Percentiles rank a stretch among this genome's conserved stretches.
Evolutionary conservation across 2,888 invertebrate species (phyloP).

Genomic region (Trypoxylon attenuatum): DNA sequence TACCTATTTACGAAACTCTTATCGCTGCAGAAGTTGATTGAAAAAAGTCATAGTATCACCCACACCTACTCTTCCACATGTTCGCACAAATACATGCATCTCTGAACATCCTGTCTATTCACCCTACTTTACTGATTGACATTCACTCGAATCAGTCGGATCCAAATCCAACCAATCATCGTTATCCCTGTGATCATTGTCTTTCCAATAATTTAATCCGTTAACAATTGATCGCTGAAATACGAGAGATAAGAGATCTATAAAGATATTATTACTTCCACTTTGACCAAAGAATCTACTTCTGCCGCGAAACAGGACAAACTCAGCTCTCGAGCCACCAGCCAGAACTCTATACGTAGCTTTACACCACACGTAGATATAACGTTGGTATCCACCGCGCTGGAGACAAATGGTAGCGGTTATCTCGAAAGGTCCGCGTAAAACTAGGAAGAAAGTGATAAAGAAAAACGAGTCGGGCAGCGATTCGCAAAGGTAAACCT

Average conservation of each 20-base stretch:
- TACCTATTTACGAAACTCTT: conserved; percentile 27
- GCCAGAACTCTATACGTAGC: conserved; percentile 42
- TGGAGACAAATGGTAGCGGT: conserved; percentile 62
- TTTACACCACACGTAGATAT: too few relatives aligned
- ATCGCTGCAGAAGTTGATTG: conserved; percentile 31
- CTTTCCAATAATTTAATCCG: too few relatives aligned
- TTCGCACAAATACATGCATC: neutral
- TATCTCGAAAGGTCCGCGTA: conserved; percentile 45
- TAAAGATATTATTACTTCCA: too few relatives aligned
- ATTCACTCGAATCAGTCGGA: too few relatives aligned
- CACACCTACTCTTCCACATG: conserved; percentile 13
- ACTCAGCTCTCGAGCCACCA: conserved; percentile 38
- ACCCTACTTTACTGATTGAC: too few relatives aligned
- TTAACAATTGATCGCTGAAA: too few relatives aligned
- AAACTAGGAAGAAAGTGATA: neutral
- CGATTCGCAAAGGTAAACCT: neutral
- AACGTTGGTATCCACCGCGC: too few relatives aligned
- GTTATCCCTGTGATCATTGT: too few relatives aligned
- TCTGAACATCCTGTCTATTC: too few relatives aligned
- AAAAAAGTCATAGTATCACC: conserved; percentile 31
- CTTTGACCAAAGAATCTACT: conserved; percentile 22
- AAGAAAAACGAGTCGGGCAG: conserved; percentile 36
- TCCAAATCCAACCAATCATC: too few relatives aligned
- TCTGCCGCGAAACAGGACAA: conserved; percentile 5
- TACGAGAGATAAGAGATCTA: too few relatives aligned